Evolutionary conservation across 1,140 invertebrate species (phyloP).

Genomic region (silkworm (Bombyx mori)): DNA sequence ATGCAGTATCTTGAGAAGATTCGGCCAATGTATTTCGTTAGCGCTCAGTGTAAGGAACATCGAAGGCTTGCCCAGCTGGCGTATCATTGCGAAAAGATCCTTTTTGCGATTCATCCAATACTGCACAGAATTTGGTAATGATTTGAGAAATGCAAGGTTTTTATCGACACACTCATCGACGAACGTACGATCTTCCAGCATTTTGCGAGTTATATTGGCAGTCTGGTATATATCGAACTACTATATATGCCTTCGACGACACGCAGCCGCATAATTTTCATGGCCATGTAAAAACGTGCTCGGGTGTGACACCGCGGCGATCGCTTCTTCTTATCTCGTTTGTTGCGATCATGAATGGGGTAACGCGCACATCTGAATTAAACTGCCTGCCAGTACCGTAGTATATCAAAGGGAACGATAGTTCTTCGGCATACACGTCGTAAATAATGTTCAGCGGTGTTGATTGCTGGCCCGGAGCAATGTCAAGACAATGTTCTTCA

Average conservation of each 20-base stretch:
- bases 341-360: conserved; percentile 7
- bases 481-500: conserved; percentile 17
- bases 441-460: conserved; percentile 9
- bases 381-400: conserved; percentile 16
- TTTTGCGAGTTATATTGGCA: conserved; percentile 3
- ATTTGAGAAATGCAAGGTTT: conserved; percentile 3
- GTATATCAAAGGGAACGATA: conserved; percentile 34
- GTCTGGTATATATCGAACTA: conserved; percentile 4
- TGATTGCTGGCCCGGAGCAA: conserved; percentile 16
- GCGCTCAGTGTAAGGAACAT: conserved; percentile 3
- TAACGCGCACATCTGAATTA: conserved; percentile 9
- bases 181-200: conserved; percentile 1
- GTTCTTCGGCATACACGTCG: conserved; percentile 20
- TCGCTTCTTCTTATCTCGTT: conserved; percentile 12
- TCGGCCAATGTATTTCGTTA: conserved; percentile 2
- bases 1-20: conserved; percentile 1
- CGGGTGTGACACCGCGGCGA: conserved; percentile 9
- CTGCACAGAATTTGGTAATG: conserved; percentile 3
- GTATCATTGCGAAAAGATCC: conserved; percentile 4
- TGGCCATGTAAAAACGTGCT: conserved; percentile 6
- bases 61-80: conserved; percentile 2
- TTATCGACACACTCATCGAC: not conserved
- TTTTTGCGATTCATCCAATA: conserved; percentile 2
- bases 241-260: conserved; percentile 3
- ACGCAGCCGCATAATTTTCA: conserved; percentile 10